Conservation (phyloP, 2,113 vertebrate species). For the Callospermophilus lateralis region DNA sequence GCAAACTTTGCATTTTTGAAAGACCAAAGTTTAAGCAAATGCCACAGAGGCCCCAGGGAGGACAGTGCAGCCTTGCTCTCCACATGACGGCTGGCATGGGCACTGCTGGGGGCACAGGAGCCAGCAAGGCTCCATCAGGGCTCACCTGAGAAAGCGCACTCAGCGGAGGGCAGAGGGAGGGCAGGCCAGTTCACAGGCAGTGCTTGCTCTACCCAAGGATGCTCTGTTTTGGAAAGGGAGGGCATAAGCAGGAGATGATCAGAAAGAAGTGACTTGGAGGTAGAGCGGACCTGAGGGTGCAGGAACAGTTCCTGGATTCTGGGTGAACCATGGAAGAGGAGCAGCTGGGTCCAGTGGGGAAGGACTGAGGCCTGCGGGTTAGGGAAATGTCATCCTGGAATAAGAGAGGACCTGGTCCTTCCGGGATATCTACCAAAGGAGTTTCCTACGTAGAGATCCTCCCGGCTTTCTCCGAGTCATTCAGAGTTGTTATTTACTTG, state of each 20-base stretch:
- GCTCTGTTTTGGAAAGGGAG: not conserved
- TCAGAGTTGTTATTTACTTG: not conserved
- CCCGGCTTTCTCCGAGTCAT: not conserved
- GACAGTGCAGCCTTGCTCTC: fast-evolving
- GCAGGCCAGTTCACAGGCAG: fast-evolving
- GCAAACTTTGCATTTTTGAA: not conserved
- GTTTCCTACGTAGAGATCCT: not conserved
- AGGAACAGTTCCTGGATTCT: too few relatives aligned
- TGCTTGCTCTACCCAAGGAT: fast-evolving
- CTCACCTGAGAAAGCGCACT: fast-evolving
- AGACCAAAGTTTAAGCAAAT: not conserved
- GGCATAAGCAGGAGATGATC: not conserved
- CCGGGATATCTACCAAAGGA: not conserved
- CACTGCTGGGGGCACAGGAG: fast-evolving
- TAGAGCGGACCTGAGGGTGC: fast-evolving
- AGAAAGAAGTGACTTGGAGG: too few relatives aligned
- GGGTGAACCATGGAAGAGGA: too few relatives aligned
- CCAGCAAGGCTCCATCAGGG: fast-evolving
- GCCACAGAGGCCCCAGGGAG: not conserved
- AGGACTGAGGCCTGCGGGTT: too few relatives aligned
- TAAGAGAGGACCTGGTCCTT: not conserved
- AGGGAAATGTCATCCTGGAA: not conserved
- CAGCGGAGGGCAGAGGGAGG: fast-evolving
- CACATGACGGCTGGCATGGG: too few relatives aligned
- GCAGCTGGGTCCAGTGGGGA: fast-evolving